These are phyloP conservation scores for Blennius ocellaris DNA, from an alignment of 2,113 vertebrate species.

Conservation along the genomic window DNA sequence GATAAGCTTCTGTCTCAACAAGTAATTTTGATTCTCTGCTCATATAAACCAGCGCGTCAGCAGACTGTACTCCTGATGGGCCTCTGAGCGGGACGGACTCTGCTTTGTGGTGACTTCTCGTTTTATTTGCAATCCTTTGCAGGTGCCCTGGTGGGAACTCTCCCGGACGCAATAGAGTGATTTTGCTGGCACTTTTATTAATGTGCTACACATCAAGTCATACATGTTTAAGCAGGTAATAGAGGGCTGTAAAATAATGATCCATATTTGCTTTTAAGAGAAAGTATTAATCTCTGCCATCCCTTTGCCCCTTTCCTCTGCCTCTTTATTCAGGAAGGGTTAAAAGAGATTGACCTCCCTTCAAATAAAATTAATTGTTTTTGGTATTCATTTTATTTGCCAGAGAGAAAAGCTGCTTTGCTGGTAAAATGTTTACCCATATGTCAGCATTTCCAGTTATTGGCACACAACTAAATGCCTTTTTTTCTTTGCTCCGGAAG, in stretches of 20 bases:
- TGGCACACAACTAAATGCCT: constrained; percentile 65
- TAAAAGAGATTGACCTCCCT: constrained; percentile 76
- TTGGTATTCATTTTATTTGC: constrained; percentile 72
- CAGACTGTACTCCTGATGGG: constrained; percentile 49
- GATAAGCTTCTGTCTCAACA: too few species aligned
- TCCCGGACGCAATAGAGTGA: constrained; percentile 30
- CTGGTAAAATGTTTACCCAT: constrained; percentile 71
- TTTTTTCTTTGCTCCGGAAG: constrained; percentile 52
- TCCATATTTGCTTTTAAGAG: constrained; percentile 76
- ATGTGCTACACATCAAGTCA: constrained; percentile 80
- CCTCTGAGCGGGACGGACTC: constrained; percentile 38
- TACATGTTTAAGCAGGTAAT: constrained; percentile 77
- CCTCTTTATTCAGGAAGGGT: constrained; percentile 65
- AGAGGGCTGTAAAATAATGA: constrained; percentile 75
- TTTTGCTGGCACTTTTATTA: constrained; percentile 67
- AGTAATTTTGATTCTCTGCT: constrained; percentile 24
- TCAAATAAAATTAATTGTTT: constrained; percentile 80
- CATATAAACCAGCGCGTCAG: constrained; percentile 40
- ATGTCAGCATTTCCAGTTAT: constrained; percentile 78
- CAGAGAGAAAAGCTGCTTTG: constrained; percentile 71
- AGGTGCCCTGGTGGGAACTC: constrained; percentile 56
- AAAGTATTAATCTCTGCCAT: constrained; percentile 74
- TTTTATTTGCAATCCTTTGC: constrained; percentile 30
- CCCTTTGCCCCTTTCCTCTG: constrained; percentile 42
- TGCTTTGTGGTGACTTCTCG: constrained; percentile 14